A percentile compares a stretch with the other conserved stretches of the same genome.
phyloP scores from a whole-genome alignment of 2,888 invertebrate genomes.

The Rhimphoctona megacephalus region DNA sequence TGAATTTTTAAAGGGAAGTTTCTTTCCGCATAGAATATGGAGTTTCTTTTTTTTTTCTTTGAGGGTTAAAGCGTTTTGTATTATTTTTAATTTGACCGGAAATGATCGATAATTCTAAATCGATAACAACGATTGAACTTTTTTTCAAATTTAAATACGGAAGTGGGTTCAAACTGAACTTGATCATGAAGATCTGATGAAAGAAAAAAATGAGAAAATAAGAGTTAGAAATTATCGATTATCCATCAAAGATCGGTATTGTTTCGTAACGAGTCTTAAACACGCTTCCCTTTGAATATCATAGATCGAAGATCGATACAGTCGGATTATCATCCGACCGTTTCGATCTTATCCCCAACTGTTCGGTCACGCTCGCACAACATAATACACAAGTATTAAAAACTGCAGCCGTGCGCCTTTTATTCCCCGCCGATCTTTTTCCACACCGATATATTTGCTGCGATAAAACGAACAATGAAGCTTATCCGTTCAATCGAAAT shows the following conservation, averaged over 20 bases:
- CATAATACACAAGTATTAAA: constrained; percentile 24
- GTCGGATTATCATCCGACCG: constrained; percentile 45
- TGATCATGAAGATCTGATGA: background rate
- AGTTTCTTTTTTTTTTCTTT: background rate
- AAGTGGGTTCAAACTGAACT: background rate
- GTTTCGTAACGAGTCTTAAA: constrained; percentile 41
- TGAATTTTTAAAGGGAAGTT: background rate
- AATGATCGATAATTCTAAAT: background rate
- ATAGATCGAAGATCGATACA: constrained; percentile 44
- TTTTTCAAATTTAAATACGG: background rate
- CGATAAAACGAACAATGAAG: constrained; percentile 40
- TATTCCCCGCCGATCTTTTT: constrained; percentile 5
- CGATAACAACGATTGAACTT: background rate
- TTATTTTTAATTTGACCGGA: background rate
- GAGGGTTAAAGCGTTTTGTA: background rate
- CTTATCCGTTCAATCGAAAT: constrained; percentile 44
- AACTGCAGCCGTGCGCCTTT: constrained; percentile 24
- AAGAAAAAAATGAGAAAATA: background rate
- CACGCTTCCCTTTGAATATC: constrained; percentile 35
- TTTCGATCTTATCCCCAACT: constrained; percentile 57
- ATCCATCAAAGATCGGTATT: constrained; percentile 46
- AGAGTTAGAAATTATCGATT: background rate
- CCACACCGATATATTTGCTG: constrained; percentile 19
- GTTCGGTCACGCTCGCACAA: background rate
- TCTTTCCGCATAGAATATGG: background rate